phyloP scores from a whole-genome alignment of 1,140 invertebrate genomes.

The Nylanderia fulva region DNA sequence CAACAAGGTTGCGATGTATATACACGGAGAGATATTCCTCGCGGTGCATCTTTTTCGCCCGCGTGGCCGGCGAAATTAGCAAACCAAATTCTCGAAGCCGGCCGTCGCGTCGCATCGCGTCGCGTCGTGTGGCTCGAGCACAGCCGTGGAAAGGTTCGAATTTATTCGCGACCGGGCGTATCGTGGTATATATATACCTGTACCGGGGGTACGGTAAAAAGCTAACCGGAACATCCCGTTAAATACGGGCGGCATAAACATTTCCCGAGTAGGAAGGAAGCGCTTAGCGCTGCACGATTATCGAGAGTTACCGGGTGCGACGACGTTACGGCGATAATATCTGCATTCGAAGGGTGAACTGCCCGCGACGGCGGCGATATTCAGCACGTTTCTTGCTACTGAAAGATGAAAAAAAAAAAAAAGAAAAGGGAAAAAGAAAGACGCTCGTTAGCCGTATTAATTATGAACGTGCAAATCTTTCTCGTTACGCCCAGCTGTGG shows the following conservation, averaged over 20 bases:
- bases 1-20: neutral
- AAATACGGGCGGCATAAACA: constrained; percentile 31
- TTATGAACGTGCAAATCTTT: constrained; percentile 45
- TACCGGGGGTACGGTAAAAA: constrained; percentile 32
- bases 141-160: constrained; percentile 36
- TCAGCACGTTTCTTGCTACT: constrained; percentile 18
- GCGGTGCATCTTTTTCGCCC: constrained; percentile 24
- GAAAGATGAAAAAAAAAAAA: neutral
- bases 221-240: constrained; percentile 26
- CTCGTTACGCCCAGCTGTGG: neutral
- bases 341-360: neutral
- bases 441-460: constrained; percentile 42
- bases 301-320: constrained; percentile 27
- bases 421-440: neutral
- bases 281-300: constrained; percentile 17
- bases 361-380: neutral
- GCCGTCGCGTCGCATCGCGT: no score
- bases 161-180: constrained; percentile 35
- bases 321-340: constrained; percentile 14
- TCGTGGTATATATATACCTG: no score
- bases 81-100: constrained; percentile 67
- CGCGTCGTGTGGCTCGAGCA: constrained; percentile 18
- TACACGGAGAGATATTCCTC: neutral
- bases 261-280: constrained; percentile 23
- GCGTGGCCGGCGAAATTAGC: constrained; percentile 63